Conservation (phyloP, 2,797 vertebrate species). For the Gallinago stenura region DNA sequence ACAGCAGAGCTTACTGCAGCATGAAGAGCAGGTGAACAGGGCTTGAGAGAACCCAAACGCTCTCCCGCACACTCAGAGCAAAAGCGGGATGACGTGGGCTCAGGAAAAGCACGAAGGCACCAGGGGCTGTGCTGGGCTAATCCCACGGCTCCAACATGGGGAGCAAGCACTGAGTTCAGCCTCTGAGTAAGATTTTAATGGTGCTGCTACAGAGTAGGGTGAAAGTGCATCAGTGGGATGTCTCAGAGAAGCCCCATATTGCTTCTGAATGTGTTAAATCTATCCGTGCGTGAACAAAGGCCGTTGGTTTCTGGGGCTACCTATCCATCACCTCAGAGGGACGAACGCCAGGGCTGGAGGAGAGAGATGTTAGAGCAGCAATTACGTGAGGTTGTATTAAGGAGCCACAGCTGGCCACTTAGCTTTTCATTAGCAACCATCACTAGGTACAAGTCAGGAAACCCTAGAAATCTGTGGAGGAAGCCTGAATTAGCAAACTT, state of each 20-base stretch:
- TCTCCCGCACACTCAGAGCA: accelerated
- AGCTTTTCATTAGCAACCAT: conserved; percentile 35
- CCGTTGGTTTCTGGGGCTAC: not conserved
- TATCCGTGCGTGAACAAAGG: not conserved
- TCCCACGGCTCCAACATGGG: accelerated
- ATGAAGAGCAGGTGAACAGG: not conserved
- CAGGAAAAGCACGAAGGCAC: accelerated
- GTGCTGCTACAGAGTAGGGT: not conserved
- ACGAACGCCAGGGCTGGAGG: not conserved
- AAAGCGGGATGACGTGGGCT: not conserved
- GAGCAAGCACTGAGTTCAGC: not conserved
- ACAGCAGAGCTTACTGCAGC: not conserved
- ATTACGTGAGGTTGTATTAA: not conserved
- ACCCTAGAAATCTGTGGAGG: conserved; percentile 27
- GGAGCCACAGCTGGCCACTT: conserved; percentile 66
- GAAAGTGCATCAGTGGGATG: not conserved
- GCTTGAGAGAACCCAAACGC: not conserved
- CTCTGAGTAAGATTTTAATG: not conserved
- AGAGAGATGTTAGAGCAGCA: not conserved
- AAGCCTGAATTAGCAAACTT: conserved; percentile 15
- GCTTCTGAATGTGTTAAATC: not conserved
- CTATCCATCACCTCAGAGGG: not conserved
- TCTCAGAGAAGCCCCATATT: not conserved
- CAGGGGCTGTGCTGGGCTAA: not conserved
- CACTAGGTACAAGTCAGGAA: not conserved